Base-by-base conservation (phyloP, 2,888 invertebrate genomes). In the Oscheius onirici region DNA sequence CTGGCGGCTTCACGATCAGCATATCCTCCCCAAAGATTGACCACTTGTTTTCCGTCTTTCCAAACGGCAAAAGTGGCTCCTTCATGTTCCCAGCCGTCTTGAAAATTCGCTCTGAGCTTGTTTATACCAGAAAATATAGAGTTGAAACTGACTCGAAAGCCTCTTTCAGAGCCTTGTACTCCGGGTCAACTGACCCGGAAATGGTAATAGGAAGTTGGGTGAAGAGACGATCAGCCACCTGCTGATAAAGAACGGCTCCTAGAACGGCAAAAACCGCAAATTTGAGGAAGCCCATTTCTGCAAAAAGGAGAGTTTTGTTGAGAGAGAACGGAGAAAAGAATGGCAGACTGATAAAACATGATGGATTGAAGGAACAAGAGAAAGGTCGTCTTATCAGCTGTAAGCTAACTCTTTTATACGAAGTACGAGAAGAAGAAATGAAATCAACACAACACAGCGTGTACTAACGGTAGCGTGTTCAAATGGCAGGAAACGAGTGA, bases 21-120 rank as follows among this genome's bases (percentile, higher is more conserved):
- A 74, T 87, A 88, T 6, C 89, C 89, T 65, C 89, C 89, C 88
- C 88, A 89, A n/a, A 89, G 60, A 74, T 89, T 88, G 5, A 88
- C 88, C 68, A 80, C 80, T 46, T 75, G 76, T 26, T 52, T 58
- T 15, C 88, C 88, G 74, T 85, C 84, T 75, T 88, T 84, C 71
- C 88, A 89, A 8, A 88, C 88, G 17, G 81, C 75, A 76, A 89
- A 88, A 44, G 87, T 86, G 1, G 85, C 88, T 15, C 86, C 86
- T 15, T 80, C 77, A 51, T 79, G 80, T 69, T 89, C 89, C 84
- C 83, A 86, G 34, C 83, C 80, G 44, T 76, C 44, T 8, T 74
- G 57, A 22, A 85, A 77, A 65, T 86, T 86, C 28, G 72, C 17
- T 51, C 85, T 77, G 83, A 84, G 73, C 60, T 66, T 17, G 2